Evolutionary conservation across 2,888 invertebrate species (phyloP), one percentile per base, ranked within the genome.

Genomic region (Lasius fuliginosus): DNA sequence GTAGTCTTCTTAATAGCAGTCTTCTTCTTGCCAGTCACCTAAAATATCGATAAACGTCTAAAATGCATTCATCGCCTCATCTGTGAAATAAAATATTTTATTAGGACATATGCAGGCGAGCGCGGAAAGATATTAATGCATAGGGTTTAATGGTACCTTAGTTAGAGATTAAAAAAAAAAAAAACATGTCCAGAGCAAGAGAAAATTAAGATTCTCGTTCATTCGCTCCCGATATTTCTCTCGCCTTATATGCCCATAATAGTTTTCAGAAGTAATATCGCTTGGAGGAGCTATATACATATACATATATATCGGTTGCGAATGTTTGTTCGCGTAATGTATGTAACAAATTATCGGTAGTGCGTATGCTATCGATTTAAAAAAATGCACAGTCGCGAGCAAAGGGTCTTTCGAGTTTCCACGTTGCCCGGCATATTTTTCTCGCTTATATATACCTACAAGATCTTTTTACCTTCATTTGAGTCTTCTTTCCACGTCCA

Each of bases 401-500:
- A 6, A 74, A 40, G 3, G 4, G 23, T 33, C 2, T 18, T 56
- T 71, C 15, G 23, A 56, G 23, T 49, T 71, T 53, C 12, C 49
- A 23, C 12, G 15, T 15, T 18, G n/a, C n/a, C 46, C 6, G 40
- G 40, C 18, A 73, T 74, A 40, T 30, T 42, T 15, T 18, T 30
- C n/a, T 62, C n/a, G 27, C 23, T 74, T 18, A 12, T 42, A 30
- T 30, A 58, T 74, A 40, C 23, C 56, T 40, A 71, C 11, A 36
- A 42, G 3, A 46, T 46, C 18, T 18, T 84, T 75, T 85, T 91
- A 94, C 94, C 94, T 94, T 94, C 94, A 94, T 94, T 85, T 93
- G 94, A 5, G 93, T 94, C 46, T 94, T 94, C 82, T 95, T 95
- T 18, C 95, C 95, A 68, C 94, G 93, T 49, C 93, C 92, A 40